These are phyloP conservation scores for Escarpia spicata DNA, from an alignment of 2,888 invertebrate genomes.

Conservation along the genomic window DNA sequence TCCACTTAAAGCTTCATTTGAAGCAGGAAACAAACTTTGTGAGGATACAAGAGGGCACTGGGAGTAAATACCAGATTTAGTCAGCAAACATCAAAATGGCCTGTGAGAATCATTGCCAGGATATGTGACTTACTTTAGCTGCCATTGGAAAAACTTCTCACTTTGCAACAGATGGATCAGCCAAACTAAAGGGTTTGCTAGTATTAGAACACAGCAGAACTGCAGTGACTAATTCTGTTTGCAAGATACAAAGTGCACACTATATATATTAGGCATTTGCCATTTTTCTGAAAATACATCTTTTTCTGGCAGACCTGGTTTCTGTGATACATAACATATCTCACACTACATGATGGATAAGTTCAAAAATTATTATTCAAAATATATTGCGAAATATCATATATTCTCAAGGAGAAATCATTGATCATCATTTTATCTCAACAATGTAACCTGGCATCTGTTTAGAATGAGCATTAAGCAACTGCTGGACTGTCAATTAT, in stretches of 20 bases:
- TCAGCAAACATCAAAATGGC: not conserved
- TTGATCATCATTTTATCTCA: not conserved
- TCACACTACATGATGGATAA: not conserved
- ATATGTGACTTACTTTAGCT: not conserved
- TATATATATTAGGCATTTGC: no score
- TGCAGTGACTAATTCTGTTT: not conserved
- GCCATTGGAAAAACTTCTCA: not conserved
- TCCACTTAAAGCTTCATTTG: not conserved
- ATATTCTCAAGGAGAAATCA: not conserved
- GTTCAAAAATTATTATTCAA: not conserved
- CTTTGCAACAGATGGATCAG: not conserved
- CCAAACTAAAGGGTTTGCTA: not conserved
- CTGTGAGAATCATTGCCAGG: not conserved
- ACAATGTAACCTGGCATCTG: not conserved
- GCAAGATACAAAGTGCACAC: no score
- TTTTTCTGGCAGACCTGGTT: not conserved
- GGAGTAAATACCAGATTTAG: not conserved
- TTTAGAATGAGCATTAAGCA: not conserved
- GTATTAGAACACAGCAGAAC: not conserved
- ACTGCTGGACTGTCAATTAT: not conserved
- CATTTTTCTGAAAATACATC: no score
- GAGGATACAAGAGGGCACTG: not conserved
- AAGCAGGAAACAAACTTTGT: not conserved
- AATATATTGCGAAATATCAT: not conserved
- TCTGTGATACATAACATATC: not conserved